A percentile compares a stretch with the other conserved stretches of the same genome.
These are phyloP conservation scores for Scolopax mira DNA, from an alignment of 2,113 vertebrate species.

Conservation along the genomic window DNA sequence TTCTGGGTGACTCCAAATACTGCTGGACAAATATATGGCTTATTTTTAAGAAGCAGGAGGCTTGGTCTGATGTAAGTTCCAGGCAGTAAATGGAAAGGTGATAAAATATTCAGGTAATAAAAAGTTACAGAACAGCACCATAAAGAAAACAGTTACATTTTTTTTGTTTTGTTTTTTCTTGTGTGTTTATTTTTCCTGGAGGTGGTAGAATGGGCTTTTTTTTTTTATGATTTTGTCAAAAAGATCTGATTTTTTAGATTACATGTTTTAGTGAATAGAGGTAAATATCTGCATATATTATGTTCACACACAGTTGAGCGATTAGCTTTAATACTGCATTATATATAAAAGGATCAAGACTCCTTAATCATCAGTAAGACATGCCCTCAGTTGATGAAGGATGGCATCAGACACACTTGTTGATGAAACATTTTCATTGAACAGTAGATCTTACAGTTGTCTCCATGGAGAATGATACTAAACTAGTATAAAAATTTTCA, in stretches of 20 bases:
- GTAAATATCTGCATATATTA: not conserved
- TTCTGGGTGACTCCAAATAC: not conserved
- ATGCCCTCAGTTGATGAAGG: not conserved
- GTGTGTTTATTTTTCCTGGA: not conserved
- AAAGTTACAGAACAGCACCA: not conserved
- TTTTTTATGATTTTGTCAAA: not conserved
- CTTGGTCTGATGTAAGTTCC: not conserved
- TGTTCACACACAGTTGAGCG: not conserved
- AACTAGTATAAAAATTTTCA: not conserved
- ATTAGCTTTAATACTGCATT: not conserved
- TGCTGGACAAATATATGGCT: not conserved
- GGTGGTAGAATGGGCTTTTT: not conserved
- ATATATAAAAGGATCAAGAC: not conserved
- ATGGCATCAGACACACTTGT: not conserved
- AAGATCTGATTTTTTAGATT: not conserved
- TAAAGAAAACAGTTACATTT: not conserved
- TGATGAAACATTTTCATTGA: not conserved
- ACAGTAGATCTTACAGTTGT: not conserved
- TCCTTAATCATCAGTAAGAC: not conserved
- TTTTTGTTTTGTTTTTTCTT: not conserved
- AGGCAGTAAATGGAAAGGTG: not conserved
- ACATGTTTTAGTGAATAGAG: not conserved
- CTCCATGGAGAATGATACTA: not conserved
- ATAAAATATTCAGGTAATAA: not conserved
- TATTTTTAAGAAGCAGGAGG: not conserved